Base-by-base conservation (phyloP, 1,140 invertebrate genomes). In the Procambarus clarkii region DNA sequence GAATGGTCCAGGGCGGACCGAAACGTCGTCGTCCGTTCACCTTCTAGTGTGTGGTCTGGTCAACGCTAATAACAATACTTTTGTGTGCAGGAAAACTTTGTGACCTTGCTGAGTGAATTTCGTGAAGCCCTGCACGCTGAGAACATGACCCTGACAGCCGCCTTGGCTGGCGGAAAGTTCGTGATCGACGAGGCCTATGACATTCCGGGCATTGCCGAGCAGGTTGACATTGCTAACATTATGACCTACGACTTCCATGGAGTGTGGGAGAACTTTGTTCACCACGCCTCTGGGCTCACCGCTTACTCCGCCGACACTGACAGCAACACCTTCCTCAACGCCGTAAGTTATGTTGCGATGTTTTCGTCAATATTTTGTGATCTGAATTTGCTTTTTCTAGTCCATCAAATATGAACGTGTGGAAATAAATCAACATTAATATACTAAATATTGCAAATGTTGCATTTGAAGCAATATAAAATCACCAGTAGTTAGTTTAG, bases 61-160 rank as follows among this genome's bases (percentile, higher is more conserved):
- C 34, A 34, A 34, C 34, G 34, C 34, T 34, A 34, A 34, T 34
- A 34, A 34, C 34, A 34, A 13, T 64, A 64, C 18, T 45, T 45
- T 79, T 5, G 7, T 86, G 3, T 77, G 48, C 78, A 88, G 87
- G 69, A 45, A 15, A 88, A 94, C 88, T 93, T 98, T 3, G 96
- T 97, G 2, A 95, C 96, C 69, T 97, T 98, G 93, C 48, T 91
- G 18, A 15, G 95, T 97, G 34, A 96, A 96, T 88, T 96, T 96
- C 2, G 96, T 97, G 94, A 96, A 96, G 93, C 95, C 97, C 92
- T 95, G 96, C 86, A 97, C 96, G 94, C 96, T 96, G 94, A 97
- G 96, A n/a, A 96, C 96, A 79, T 92, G 85, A 44, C 98, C 0
- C 93, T 96, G 5, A 95, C 95, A 0, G 94, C 96, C 15, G 95